A percentile compares a stretch with the other conserved stretches of the same genome.
Conservation (phyloP, 2,113 vertebrate species). For the Platysternon megacephalum region DNA sequence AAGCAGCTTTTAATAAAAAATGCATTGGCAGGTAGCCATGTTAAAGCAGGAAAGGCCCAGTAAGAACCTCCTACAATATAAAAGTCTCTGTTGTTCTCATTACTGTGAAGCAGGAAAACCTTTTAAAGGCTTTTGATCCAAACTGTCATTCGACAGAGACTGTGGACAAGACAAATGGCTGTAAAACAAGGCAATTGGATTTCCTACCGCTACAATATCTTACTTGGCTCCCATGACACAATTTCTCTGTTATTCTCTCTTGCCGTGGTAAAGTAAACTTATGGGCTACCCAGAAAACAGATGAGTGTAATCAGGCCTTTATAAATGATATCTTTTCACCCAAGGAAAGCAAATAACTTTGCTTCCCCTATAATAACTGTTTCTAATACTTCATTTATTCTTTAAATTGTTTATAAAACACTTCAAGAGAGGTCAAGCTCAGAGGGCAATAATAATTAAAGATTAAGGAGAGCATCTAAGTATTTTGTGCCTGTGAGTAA, state of each 20-base stretch:
- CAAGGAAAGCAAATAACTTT: constrained; percentile 73
- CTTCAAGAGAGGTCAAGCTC: constrained; percentile 62
- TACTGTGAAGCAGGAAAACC: constrained; percentile 64
- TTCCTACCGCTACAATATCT: constrained; percentile 69
- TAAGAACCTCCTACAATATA: constrained; percentile 58
- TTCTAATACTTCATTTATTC: constrained; percentile 73
- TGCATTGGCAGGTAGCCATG: constrained; percentile 62
- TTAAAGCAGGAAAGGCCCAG: constrained; percentile 55
- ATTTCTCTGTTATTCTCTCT: constrained; percentile 69
- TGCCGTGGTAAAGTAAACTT: constrained; percentile 70
- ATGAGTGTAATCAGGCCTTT: constrained; percentile 67
- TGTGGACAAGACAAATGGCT: constrained; percentile 67
- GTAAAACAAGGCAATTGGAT: constrained; percentile 68
- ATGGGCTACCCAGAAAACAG: constrained; percentile 64
- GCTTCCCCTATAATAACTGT: constrained; percentile 62
- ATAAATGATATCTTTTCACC: constrained; percentile 67
- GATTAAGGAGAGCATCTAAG: constrained; percentile 63
- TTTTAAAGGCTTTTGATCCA: constrained; percentile 71
- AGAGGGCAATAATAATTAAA: constrained; percentile 65
- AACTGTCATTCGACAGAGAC: constrained; percentile 66
- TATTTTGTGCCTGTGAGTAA: constrained; percentile 61
- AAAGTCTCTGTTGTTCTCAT: constrained; percentile 73
- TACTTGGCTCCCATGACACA: constrained; percentile 68
- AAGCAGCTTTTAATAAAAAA: constrained; percentile 60
- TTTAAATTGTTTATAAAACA: constrained; percentile 77